phyloP scores from a whole-genome alignment of 2,797 vertebrate genomes.

The Trematomus bernacchii region DNA sequence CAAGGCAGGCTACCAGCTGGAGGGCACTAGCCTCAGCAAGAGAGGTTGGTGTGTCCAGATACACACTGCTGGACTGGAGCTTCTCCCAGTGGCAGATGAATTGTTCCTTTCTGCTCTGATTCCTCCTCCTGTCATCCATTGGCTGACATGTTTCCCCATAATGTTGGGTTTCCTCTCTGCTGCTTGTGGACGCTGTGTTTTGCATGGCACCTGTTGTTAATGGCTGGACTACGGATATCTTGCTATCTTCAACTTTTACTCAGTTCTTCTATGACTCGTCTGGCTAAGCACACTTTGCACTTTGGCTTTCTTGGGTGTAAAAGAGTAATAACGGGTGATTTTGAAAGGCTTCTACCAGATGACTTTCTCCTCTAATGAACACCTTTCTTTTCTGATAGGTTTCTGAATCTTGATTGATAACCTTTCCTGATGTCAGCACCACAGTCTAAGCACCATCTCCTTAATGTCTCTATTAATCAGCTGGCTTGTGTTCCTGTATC shows the following conservation, averaged over 20 bases:
- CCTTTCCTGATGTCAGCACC: conserved; percentile 37
- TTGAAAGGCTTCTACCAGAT: conserved; percentile 34
- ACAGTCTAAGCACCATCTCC: conserved; percentile 15
- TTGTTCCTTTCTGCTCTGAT: conserved; percentile 58
- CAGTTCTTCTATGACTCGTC: conserved; percentile 25
- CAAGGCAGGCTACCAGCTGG: conserved; percentile 96
- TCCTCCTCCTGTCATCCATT: conserved; percentile 45
- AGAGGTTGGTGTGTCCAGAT: conserved; percentile 92
- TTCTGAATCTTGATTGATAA: conserved; percentile 54
- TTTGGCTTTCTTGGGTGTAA: conserved; percentile 36
- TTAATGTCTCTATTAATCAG: conserved; percentile 61
- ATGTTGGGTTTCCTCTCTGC: conserved; percentile 52
- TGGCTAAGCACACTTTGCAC: conserved; percentile 48
- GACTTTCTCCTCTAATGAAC: conserved; percentile 36
- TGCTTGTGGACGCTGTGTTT: conserved; percentile 57
- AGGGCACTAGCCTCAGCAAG: conserved; percentile 96
- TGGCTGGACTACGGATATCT: conserved; percentile 51
- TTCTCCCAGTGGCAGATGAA: conserved; percentile 43
- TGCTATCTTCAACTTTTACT: conserved; percentile 35
- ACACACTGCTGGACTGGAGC: conserved; percentile 43
- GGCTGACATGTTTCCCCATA: conserved; percentile 42
- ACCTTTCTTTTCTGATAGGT: conserved; percentile 43
- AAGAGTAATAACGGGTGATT: conserved; percentile 27
- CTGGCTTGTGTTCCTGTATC: conserved; percentile 37
- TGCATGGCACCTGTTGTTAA: conserved; percentile 71